phyloP scores from a whole-genome alignment of 2,797 vertebrate genomes.

The Toxotes lorentzi region DNA sequence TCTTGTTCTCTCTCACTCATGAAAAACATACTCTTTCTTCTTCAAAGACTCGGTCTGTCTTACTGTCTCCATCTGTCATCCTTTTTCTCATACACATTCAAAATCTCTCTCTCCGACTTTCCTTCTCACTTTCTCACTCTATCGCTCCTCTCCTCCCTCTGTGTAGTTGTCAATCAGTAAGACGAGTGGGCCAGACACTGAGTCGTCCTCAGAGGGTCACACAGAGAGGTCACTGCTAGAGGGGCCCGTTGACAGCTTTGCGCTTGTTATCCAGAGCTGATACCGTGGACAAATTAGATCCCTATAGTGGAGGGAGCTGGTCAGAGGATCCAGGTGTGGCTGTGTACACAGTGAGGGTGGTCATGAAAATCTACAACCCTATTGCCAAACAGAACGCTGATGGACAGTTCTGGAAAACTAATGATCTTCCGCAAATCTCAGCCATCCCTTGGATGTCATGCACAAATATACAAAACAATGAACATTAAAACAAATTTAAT shows the following conservation, averaged over 20 bases:
- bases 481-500: no score
- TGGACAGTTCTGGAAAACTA: not conserved
- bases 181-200: constrained; percentile 54
- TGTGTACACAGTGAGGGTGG: constrained; percentile 20
- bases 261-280: constrained; percentile 77
- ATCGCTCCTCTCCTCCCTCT: constrained; percentile 9
- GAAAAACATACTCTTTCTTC: constrained; percentile 12
- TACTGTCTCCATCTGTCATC: constrained; percentile 12
- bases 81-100: constrained; percentile 15
- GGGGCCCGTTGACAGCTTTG: constrained; percentile 72
- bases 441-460: not conserved
- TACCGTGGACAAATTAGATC: constrained; percentile 77
- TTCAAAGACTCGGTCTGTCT: constrained; percentile 31
- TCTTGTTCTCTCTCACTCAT: not conserved
- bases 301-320: constrained; percentile 53
- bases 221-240: constrained; percentile 63
- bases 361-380: constrained; percentile 29
- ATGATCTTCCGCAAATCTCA: not conserved
- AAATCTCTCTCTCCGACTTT: constrained; percentile 3
- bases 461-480: not conserved
- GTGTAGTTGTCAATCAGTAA: constrained; percentile 70
- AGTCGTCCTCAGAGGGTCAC: constrained; percentile 67
- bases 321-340: constrained; percentile 59
- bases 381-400: not conserved
- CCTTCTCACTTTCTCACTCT: constrained; percentile 11